Conservation (phyloP, 2,888 invertebrate genomes). For the Teleogryllus oceanicus region DNA sequence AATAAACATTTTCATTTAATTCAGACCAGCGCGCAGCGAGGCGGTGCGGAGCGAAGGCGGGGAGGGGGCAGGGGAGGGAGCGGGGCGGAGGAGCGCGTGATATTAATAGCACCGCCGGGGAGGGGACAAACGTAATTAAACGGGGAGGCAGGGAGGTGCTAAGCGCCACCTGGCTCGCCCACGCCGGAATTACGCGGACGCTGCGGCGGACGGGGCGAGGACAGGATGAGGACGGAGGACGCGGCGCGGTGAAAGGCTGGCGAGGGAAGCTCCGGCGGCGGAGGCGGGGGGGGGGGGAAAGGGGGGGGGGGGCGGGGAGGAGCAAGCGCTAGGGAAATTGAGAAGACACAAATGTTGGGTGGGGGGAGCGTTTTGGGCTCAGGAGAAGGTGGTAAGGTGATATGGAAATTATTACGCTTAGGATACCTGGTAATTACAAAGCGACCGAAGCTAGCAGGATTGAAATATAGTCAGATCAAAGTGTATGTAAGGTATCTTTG, state of each 20-base stretch:
- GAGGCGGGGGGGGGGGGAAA: background rate
- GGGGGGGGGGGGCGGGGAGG: too few relatives aligned
- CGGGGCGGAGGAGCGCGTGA: background rate
- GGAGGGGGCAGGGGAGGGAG: too few relatives aligned
- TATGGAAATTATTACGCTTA: too few relatives aligned
- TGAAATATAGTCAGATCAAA: too few relatives aligned
- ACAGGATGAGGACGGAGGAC: background rate
- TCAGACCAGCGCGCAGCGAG: background rate
- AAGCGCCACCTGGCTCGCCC: background rate
- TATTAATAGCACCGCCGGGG: background rate
- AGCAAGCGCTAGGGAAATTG: too few relatives aligned
- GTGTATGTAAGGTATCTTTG: too few relatives aligned
- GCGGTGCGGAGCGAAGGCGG: background rate
- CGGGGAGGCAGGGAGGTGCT: conserved; percentile 7
- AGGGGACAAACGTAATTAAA: conserved; percentile 18
- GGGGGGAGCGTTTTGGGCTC: too few relatives aligned
- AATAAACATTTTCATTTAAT: conserved; percentile 18
- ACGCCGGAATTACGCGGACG: background rate
- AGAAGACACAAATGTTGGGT: too few relatives aligned
- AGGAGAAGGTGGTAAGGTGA: too few relatives aligned
- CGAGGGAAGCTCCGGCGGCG: background rate
- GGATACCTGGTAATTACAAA: too few relatives aligned
- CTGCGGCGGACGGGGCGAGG: background rate
- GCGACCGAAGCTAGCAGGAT: too few relatives aligned
- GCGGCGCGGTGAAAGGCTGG: background rate